phyloP scores from a whole-genome alignment of 1,140 invertebrate species.

The Druon quercuslanigerum region DNA sequence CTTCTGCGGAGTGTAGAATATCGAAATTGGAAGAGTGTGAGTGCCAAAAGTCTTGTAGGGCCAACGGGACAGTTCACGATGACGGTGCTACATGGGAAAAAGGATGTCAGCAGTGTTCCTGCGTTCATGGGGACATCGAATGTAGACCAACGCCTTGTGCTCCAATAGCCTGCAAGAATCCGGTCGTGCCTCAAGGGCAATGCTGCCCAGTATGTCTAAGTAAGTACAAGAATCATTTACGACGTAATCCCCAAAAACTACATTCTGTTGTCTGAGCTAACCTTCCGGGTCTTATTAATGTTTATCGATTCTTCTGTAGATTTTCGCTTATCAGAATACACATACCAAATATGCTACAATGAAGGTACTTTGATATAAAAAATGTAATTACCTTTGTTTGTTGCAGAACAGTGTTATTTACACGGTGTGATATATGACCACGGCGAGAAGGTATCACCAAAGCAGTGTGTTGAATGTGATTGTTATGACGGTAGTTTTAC shows the following conservation, averaged over 20 bases:
- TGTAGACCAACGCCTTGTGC: constrained; percentile 88
- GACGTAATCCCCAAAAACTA: no score
- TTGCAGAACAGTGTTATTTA: constrained; percentile 86
- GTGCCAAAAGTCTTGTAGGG: constrained; percentile 89
- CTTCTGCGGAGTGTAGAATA: constrained; percentile 84
- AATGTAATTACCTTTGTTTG: constrained; percentile 34
- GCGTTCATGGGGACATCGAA: constrained; percentile 87
- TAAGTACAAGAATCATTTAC: constrained; percentile 75
- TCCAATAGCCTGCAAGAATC: constrained; percentile 85
- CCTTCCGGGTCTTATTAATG: no score
- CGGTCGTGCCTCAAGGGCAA: constrained; percentile 84
- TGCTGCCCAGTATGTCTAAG: constrained; percentile 91
- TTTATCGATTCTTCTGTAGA: no score
- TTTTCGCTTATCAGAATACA: no score
- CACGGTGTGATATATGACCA: constrained; percentile 88
- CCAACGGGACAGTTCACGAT: constrained; percentile 85
- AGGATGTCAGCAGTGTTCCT: constrained; percentile 88
- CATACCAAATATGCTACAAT: background rate
- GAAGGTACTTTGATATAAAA: background rate
- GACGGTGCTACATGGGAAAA: constrained; percentile 89
- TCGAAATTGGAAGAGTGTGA: constrained; percentile 89
- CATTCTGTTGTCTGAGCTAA: no score
- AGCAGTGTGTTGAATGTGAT: constrained; percentile 84
- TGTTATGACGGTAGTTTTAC: constrained; percentile 88
- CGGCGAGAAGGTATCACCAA: constrained; percentile 84